Conservation (phyloP, 2,888 invertebrate genomes). For the Amblyteles armatorius region DNA sequence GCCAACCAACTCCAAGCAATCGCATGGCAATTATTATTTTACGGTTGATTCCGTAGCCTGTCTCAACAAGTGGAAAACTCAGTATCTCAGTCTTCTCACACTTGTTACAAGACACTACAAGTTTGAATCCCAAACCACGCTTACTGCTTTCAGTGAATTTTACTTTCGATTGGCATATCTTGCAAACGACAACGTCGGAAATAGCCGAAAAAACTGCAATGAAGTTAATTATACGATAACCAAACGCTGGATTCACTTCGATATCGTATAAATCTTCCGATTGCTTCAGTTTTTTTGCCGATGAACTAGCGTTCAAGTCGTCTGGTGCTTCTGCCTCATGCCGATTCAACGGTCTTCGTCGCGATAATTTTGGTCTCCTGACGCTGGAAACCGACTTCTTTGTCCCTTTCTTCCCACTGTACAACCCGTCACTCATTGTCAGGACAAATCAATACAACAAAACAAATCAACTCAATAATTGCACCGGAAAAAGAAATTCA, state of each 20-base stretch:
- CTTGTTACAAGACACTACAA: slow-evolving; percentile 56
- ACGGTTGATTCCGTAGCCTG: too few species aligned
- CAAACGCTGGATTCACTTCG: slow-evolving; percentile 54
- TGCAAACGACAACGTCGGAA: slow-evolving; percentile 66
- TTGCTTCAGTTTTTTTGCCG: slow-evolving; percentile 61
- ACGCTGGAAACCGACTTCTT: slow-evolving; percentile 43
- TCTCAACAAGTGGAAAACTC: slow-evolving; percentile 32
- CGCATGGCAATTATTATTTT: slow-evolving; percentile 1
- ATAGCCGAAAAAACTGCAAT: slow-evolving; percentile 63
- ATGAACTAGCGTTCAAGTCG: slow-evolving; percentile 49
- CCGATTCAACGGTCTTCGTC: slow-evolving; percentile 64
- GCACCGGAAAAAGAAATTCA: slow-evolving; percentile 70
- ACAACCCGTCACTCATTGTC: slow-evolving; percentile 25
- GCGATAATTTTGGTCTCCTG: slow-evolving; percentile 40
- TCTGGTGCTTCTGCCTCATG: slow-evolving; percentile 59
- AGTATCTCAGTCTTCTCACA: too few species aligned
- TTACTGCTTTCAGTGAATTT: slow-evolving; percentile 65
- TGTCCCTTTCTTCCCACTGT: slow-evolving; percentile 40
- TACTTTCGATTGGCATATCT: slow-evolving; percentile 60
- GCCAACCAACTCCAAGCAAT: too few species aligned
- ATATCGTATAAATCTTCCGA: slow-evolving; percentile 49
- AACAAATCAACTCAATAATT: slow-evolving; percentile 8
- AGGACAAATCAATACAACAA: slow-evolving; percentile 1
- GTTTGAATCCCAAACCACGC: slow-evolving; percentile 70
- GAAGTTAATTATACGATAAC: slow-evolving; percentile 65